Base-by-base conservation (phyloP, 2,113 vertebrate species). In the Cavia aperea region DNA sequence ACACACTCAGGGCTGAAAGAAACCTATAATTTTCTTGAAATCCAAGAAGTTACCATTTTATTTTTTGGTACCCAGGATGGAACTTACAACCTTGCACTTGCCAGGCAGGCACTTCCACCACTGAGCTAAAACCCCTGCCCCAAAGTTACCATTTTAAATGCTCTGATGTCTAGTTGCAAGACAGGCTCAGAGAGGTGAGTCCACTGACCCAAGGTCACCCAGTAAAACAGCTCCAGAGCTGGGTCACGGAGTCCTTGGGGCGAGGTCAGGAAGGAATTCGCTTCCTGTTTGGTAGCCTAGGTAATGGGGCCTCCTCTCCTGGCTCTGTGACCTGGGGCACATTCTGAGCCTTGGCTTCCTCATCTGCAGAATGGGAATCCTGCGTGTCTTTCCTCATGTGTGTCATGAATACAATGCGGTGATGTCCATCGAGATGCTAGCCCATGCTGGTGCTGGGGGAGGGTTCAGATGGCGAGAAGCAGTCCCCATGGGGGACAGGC, bases 331-430 rank as follows among this genome's bases (percentile, higher is more conserved):
- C 84, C 93, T 51, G 51, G 56, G 78, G 56, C 81, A 16, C 24
- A 77, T 86, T 62, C 78, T 31, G 70, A 88, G 92, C 29, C n/a
- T 73, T 2, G 14, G 60, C 82, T 91, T 95, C 81, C 66, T 94
- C 88, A 26, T 39, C 15, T 43, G 90, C 21, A 39, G n/a, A 58
- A 56, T 2, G 21, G 62, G 60, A 43, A 21, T 77, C 51, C 2
- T 2, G 23, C 9, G 15, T 8, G 81, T 13, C 75, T 36, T 73
- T 12, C 81, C 58, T 43, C 4, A 0, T 0, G 0, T n/a, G 18
- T 4, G 82, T 88, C 21, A 1, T 6, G 46, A 88, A 73, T 5
- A 31, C n/a, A 11, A 4, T 0, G 51, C 26, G 51, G 39, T 56
- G 70, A 51, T 43, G 0, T 1, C 0, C 2, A 43, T 54, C 26